Evolutionary conservation across 2,888 invertebrate species (phyloP).

Genomic region (Calephelis perditalis): DNA sequence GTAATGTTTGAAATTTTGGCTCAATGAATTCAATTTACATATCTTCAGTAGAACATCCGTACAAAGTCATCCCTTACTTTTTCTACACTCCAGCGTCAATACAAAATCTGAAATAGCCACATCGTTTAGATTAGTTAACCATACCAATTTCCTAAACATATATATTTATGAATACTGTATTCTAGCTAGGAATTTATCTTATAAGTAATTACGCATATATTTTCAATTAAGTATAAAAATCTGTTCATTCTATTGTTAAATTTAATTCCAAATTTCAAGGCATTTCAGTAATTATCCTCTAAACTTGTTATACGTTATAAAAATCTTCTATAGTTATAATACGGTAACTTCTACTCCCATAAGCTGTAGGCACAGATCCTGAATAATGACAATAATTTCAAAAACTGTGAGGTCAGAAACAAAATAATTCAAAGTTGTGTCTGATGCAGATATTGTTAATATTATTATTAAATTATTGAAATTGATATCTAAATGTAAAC

Average conservation of each 20-base stretch:
- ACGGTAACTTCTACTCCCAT: constrained; percentile 2
- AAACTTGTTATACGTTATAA: constrained; percentile 23
- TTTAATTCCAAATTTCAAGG: constrained; percentile 28
- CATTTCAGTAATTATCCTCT: constrained; percentile 27
- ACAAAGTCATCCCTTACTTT: too few species aligned
- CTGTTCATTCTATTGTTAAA: constrained; percentile 19
- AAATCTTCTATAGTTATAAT: constrained; percentile 18
- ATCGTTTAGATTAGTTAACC: neutral
- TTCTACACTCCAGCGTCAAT: too few species aligned
- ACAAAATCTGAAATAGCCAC: too few species aligned
- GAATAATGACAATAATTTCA: too few species aligned
- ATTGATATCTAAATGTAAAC: too few species aligned
- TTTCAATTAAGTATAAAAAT: constrained; percentile 19
- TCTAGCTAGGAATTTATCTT: constrained; percentile 2
- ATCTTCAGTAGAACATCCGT: too few species aligned
- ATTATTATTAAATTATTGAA: too few species aligned
- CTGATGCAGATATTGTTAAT: too few species aligned
- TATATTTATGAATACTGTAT: neutral
- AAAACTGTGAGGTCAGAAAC: neutral
- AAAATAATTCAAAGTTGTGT: too few species aligned
- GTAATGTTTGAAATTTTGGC: too few species aligned
- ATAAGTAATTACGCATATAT: constrained; percentile 12
- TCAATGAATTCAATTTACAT: too few species aligned
- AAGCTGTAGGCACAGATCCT: neutral
- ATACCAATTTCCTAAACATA: neutral